phyloP scores from a whole-genome alignment of 1,140 invertebrate genomes.

The Drosophila miranda region DNA sequence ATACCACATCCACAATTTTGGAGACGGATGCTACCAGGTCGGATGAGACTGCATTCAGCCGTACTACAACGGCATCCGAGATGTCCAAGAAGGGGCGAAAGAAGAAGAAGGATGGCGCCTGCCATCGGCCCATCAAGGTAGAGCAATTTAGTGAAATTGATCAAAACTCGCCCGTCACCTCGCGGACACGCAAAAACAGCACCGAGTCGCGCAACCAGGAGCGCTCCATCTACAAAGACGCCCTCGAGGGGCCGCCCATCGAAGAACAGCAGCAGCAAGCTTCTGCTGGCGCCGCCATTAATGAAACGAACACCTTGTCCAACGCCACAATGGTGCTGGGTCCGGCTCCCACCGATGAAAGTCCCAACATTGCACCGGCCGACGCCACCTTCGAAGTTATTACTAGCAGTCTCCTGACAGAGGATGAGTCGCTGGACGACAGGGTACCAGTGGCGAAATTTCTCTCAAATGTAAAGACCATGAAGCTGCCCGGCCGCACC shows the following conservation, averaged over 20 bases:
- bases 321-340: conserved; percentile 31
- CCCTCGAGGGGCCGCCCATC: conserved; percentile 48
- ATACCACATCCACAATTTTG: conserved; percentile 12
- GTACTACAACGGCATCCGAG: conserved; percentile 26
- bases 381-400: conserved; percentile 61
- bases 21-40: conserved; percentile 17
- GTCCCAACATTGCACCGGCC: conserved; percentile 3
- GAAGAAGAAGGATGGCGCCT: conserved; percentile 56
- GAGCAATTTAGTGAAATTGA: conserved; percentile 73
- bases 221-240: conserved; percentile 73
- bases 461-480: conserved; percentile 40
- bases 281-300: background rate
- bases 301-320: conserved; percentile 42
- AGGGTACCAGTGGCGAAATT: conserved; percentile 25
- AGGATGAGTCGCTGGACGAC: conserved; percentile 70
- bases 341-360: conserved; percentile 52
- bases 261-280: background rate
- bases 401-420: conserved; percentile 64
- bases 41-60: conserved; percentile 44
- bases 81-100: conserved; percentile 51
- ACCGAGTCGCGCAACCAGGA: conserved; percentile 36
- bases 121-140: conserved; percentile 69
- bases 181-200: conserved; percentile 63
- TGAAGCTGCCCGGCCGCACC: conserved; percentile 66
- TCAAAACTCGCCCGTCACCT: conserved; percentile 47